These are phyloP conservation scores for Desoria tigrina DNA, from an alignment of 2,888 invertebrate genomes.

Conservation along the genomic window DNA sequence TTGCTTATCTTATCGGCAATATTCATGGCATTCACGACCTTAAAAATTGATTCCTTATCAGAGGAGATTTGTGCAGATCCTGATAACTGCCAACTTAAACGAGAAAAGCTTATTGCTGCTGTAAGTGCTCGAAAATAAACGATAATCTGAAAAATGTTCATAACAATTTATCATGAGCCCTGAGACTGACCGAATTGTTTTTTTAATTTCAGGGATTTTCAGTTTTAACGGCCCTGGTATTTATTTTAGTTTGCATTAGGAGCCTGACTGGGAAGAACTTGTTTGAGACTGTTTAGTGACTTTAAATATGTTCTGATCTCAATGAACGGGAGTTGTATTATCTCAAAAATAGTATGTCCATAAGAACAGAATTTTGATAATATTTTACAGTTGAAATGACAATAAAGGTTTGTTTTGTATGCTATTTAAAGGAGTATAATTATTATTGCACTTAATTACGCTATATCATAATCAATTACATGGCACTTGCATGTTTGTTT, in stretches of 20 bases:
- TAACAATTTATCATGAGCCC: neutral
- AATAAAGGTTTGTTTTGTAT: too few species aligned
- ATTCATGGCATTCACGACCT: constrained; percentile 10
- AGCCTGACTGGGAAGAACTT: constrained; percentile 5
- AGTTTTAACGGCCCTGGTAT: neutral
- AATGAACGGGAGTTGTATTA: neutral
- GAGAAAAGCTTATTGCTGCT: constrained; percentile 55
- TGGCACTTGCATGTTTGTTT: too few species aligned
- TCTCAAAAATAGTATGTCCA: neutral
- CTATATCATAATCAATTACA: too few species aligned
- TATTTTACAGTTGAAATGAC: too few species aligned
- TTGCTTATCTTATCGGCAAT: constrained; percentile 13
- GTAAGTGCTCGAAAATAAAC: constrained; percentile 49
- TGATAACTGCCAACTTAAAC: constrained; percentile 18
- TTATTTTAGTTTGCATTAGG: neutral
- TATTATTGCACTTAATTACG: too few species aligned
- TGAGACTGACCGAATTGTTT: neutral
- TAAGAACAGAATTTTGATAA: neutral
- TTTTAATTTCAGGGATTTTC: constrained; percentile 6
- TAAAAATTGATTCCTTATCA: constrained; percentile 12
- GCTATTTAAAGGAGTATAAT: too few species aligned
- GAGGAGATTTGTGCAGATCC: neutral
- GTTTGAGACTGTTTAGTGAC: constrained; percentile 9
- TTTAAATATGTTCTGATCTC: too few species aligned
- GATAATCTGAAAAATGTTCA: neutral